Percentiles rank a stretch among this genome's conserved stretches.
Evolutionary conservation across 2,888 invertebrate species (phyloP).

Genomic region (Apodemia zela): DNA sequence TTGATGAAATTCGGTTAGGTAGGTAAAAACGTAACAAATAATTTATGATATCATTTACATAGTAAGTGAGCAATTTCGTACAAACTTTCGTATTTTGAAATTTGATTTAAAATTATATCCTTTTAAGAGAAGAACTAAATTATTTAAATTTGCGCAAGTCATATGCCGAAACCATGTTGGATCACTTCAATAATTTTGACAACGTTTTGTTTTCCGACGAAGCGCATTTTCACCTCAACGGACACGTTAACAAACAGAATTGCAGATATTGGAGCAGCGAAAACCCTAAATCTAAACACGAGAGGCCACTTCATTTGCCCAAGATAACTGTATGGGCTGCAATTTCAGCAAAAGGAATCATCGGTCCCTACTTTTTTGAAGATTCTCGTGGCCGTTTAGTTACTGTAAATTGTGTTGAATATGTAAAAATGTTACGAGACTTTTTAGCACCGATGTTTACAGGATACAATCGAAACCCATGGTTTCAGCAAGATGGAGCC

Average conservation of each 20-base stretch:
- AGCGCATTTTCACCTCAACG: constrained; percentile 28
- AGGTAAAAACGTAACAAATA: no score
- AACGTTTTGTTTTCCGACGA: constrained; percentile 25
- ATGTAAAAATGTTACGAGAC: constrained; percentile 29
- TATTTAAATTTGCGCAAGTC: no score
- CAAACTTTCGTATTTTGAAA: no score
- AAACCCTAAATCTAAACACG: constrained; percentile 29
- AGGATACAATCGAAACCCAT: constrained; percentile 29
- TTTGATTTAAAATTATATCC: no score
- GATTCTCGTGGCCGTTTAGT: constrained; percentile 23
- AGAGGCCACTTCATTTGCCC: constrained; percentile 27
- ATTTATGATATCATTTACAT: no score
- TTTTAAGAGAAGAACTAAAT: no score
- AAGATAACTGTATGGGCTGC: neutral
- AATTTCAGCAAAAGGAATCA: constrained; percentile 31
- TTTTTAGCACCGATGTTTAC: constrained; percentile 30
- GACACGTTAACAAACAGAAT: constrained; percentile 27
- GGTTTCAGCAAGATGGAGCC: constrained; percentile 34
- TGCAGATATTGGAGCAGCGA: constrained; percentile 23
- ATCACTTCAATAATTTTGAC: constrained; percentile 27
- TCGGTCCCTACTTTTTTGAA: constrained; percentile 31
- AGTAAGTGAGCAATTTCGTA: no score
- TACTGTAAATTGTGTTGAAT: constrained; percentile 28
- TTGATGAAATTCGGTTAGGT: no score
- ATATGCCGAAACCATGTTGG: no score